Conservation (phyloP, 2,888 invertebrate species). For the Drosophila lacicola region DNA sequence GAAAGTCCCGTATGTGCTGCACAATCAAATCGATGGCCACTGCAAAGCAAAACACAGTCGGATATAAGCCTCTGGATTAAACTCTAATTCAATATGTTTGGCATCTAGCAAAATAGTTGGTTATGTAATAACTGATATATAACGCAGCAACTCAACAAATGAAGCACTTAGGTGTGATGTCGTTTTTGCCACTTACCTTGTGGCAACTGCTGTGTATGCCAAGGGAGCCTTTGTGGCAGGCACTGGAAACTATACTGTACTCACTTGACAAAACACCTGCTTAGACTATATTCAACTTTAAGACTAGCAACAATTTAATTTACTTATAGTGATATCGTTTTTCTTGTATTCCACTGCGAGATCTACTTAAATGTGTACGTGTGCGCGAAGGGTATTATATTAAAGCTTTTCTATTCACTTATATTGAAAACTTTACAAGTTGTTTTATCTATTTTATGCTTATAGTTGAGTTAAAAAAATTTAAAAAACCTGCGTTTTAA, state of each 20-base stretch:
- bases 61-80: slow-evolving; percentile 2
- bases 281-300: neutral
- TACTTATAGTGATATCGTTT: neutral
- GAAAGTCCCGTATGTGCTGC: slow-evolving; percentile 97
- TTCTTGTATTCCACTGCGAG: slow-evolving; percentile 2
- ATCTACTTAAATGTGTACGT: slow-evolving; percentile 27
- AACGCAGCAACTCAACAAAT: slow-evolving; percentile 51
- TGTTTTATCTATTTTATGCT: slow-evolving; percentile 7
- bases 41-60: slow-evolving; percentile 85
- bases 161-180: slow-evolving; percentile 28
- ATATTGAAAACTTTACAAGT: slow-evolving; percentile 12
- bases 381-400: slow-evolving; percentile 19
- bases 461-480: neutral
- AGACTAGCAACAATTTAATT: slow-evolving; percentile 2
- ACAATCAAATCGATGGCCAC: slow-evolving; percentile 99
- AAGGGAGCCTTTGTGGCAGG: slow-evolving; percentile 3
- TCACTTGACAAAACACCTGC: slow-evolving; percentile 39
- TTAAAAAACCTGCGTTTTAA: neutral
- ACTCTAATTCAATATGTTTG: neutral
- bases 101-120: slow-evolving; percentile 18
- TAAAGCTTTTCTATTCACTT: neutral
- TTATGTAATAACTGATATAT: slow-evolving; percentile 37
- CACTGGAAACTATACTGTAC: slow-evolving; percentile 33
- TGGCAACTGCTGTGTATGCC: slow-evolving; percentile 7
- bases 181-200: slow-evolving; percentile 42